phyloP scores from a whole-genome alignment of 2,113 vertebrate genomes.

The Turnix velox region DNA sequence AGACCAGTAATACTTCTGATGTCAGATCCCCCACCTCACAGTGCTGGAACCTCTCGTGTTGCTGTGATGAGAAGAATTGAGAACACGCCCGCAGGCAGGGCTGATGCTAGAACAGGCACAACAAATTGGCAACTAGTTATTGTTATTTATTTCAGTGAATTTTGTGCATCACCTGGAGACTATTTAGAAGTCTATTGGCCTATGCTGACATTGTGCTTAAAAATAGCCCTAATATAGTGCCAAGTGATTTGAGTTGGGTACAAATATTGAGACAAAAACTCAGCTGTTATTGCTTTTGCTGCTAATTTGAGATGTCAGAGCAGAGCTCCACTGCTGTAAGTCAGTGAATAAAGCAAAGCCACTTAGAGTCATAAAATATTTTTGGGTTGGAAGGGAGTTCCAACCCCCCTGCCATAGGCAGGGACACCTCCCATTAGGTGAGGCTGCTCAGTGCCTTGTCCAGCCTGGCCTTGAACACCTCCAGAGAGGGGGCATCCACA shows the following conservation, averaged over 20 bases:
- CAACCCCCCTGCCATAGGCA: no score
- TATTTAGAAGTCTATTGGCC: conserved; percentile 67
- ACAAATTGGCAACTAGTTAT: conserved; percentile 51
- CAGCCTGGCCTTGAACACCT: no score
- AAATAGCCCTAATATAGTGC: conserved; percentile 61
- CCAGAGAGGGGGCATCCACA: no score
- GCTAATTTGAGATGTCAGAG: conserved; percentile 75
- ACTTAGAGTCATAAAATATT: no score
- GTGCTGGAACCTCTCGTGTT: neutral
- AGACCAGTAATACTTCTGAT: neutral
- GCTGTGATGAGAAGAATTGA: neutral
- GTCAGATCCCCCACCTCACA: neutral
- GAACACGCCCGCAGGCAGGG: neutral
- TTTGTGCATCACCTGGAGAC: conserved; percentile 71
- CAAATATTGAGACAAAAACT: conserved; percentile 77
- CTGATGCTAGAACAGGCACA: conserved; percentile 16
- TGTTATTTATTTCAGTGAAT: conserved; percentile 65
- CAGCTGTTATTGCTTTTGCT: conserved; percentile 74
- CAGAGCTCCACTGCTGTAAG: conserved; percentile 46
- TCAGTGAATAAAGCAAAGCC: conserved; percentile 62
- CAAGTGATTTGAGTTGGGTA: conserved; percentile 67
- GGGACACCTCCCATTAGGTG: no score
- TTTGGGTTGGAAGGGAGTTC: no score
- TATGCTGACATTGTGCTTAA: conserved; percentile 63
- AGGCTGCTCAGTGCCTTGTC: no score